phyloP scores from a whole-genome alignment of 1,140 invertebrate genomes.

The Micrasema longulum region DNA sequence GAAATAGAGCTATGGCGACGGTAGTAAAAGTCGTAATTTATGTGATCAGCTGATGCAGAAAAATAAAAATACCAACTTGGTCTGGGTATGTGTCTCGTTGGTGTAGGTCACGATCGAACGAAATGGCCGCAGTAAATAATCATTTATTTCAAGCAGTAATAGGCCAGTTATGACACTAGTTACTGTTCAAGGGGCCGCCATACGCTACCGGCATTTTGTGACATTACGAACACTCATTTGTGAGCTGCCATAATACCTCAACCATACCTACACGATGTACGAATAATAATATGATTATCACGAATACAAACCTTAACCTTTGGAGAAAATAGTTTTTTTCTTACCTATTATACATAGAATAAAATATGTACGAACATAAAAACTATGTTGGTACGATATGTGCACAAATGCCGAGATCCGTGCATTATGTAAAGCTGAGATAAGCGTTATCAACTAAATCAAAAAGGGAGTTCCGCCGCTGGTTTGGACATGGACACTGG shows the following conservation, averaged over 20 bases:
- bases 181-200: background rate
- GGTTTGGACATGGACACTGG: too few species aligned
- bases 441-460: too few species aligned
- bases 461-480: too few species aligned
- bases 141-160: slow-evolving; percentile 34
- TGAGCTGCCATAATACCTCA: background rate
- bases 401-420: too few species aligned
- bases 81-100: slow-evolving; percentile 43
- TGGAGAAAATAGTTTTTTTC: too few species aligned
- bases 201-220: background rate
- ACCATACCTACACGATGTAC: too few species aligned
- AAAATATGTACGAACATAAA: too few species aligned
- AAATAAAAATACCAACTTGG: slow-evolving; percentile 42
- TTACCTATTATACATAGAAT: too few species aligned
- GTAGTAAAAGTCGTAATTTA: slow-evolving; percentile 55
- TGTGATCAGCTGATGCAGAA: slow-evolving; percentile 52
- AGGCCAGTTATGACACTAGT: slow-evolving; percentile 29
- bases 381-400: too few species aligned
- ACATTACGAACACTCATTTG: background rate
- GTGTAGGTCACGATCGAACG: slow-evolving; percentile 52
- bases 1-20: slow-evolving; percentile 35
- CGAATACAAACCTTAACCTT: too few species aligned
- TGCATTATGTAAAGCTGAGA: too few species aligned
- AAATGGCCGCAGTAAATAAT: slow-evolving; percentile 53
- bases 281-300: too few species aligned